Evolutionary conservation across 2,113 vertebrate genomes (phyloP).

Genomic region (Petrocephalus zakoni): DNA sequence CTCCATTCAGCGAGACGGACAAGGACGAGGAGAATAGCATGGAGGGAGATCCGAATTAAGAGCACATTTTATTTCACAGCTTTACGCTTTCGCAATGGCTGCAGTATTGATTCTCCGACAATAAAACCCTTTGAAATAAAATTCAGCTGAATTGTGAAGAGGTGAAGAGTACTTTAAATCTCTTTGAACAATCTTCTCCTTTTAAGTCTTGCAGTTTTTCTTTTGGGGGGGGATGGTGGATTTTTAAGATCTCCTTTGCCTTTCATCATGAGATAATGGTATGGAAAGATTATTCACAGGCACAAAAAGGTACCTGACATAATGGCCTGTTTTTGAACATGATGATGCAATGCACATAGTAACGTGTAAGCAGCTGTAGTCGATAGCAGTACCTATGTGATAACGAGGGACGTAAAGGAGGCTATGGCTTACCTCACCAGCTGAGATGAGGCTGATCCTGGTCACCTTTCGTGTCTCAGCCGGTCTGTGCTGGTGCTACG

Average conservation of each 20-base stretch:
- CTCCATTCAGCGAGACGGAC: neutral
- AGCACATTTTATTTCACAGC: neutral
- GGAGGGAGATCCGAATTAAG: neutral
- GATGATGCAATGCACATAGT: neutral
- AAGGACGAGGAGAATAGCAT: neutral
- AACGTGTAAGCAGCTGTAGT: neutral
- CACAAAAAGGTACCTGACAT: neutral
- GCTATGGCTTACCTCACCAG: neutral
- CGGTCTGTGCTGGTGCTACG: neutral
- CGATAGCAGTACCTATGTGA: neutral
- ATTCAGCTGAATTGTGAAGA: neutral
- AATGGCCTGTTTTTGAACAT: neutral
- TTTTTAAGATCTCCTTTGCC: neutral
- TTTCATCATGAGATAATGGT: neutral
- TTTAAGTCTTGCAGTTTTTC: neutral
- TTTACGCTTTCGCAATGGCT: neutral
- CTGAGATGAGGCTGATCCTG: neutral
- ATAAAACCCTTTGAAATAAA: neutral
- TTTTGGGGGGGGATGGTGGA: too few relatives aligned
- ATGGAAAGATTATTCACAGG: neutral
- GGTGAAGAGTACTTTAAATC: neutral
- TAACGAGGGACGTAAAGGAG: neutral
- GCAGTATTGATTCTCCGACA: neutral
- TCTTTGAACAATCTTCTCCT: neutral
- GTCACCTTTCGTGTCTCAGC: neutral